Evolutionary conservation across 2,888 invertebrate species (phyloP), one percentile per base, ranked within the genome.

Genomic region (Plutella xylostella): DNA sequence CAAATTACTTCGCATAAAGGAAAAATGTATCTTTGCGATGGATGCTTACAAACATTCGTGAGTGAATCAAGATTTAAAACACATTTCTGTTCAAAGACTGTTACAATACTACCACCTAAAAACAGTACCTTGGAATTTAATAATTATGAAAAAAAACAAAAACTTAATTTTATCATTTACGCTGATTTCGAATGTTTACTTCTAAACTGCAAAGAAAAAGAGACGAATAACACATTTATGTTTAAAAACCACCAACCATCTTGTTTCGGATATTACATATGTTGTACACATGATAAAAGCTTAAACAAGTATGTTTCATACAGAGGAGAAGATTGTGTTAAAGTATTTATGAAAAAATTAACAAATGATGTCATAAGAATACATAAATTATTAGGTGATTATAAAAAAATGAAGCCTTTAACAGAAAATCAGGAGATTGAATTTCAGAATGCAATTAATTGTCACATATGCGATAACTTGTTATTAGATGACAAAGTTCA

Each of bases 241-340:
- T 4, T 31, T 11, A 4, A 7, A 31, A 31, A 11, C 5, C 31
- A 11, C 12, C 7, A 31, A 31, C 11, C 31, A 7, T 18, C 37
- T 5, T 21, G 25, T 40, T 47, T 48, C 18, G 37, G 42, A 9
- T 47, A 45, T 20, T 42, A 45, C 33, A 45, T 42, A 21, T 43
- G 45, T 40, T 45, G 45, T 22, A 25, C 33, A 7, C 33, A 6
- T 25, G 34, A 47, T 12, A 25, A 31, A 12, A n/a, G 30, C 4
- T 30, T 41, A 12, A 44, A 50, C 19, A 41, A 45, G 7, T 44
- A 17, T 21, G 47, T 47, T n/a, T 44, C 44, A 15, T 47, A 47
- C 41, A 11, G 47, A 35, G 48, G 48, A 18, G 25, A 31, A 25
- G 20, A 45, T 25, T 48, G 45, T 45, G 43, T 14, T 6, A 17